Conservation (phyloP, 2,888 invertebrate genomes). For the Theretra japonica region DNA sequence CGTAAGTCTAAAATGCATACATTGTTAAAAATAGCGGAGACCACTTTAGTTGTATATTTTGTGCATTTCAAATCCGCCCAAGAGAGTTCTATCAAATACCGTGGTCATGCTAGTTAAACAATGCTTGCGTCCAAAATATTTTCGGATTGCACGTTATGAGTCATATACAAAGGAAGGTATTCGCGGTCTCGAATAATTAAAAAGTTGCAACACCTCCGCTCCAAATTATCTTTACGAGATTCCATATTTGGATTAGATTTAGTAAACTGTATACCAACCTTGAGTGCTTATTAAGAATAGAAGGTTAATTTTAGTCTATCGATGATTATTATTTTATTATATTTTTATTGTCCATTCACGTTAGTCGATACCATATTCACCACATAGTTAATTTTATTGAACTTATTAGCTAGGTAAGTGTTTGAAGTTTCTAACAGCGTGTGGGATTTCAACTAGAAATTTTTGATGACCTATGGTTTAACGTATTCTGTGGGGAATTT, state of each 20-base stretch:
- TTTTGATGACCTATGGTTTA: too few relatives aligned
- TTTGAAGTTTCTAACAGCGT: too few relatives aligned
- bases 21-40: too few relatives aligned
- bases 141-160: constrained; percentile 7
- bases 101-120: not conserved
- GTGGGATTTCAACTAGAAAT: too few relatives aligned
- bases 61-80: not conserved
- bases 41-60: not conserved
- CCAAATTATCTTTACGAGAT: constrained; percentile 2
- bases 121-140: not conserved
- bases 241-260: not conserved
- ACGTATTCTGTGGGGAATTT: too few relatives aligned
- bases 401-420: too few relatives aligned
- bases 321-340: not conserved
- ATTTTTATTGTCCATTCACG: not conserved
- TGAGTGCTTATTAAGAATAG: not conserved
- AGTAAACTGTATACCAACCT: not conserved
- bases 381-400: too few relatives aligned
- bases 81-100: not conserved
- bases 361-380: too few relatives aligned
- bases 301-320: not conserved
- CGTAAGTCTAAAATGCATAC: not conserved
- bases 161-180: constrained; percentile 16
- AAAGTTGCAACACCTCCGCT: constrained; percentile 13
- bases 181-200: constrained; percentile 15